Percentiles rank a stretch among this genome's conserved stretches.
These are phyloP conservation scores for Hirundichthys speculiger DNA, from an alignment of 2,113 vertebrate species.

Conservation along the genomic window DNA sequence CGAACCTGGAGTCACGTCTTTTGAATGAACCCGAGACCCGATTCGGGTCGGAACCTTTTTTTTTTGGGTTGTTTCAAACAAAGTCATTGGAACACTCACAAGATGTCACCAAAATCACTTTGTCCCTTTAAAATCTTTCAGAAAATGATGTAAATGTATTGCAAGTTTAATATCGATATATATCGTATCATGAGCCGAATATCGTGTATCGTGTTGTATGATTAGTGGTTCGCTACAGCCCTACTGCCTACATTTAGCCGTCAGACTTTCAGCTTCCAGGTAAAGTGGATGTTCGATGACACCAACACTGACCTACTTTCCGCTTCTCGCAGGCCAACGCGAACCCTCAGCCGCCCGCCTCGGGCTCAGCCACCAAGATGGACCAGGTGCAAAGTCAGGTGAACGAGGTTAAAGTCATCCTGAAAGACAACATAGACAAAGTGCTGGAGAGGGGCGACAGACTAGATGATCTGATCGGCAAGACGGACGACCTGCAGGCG, in stretches of 20 bases:
- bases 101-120: too few species aligned
- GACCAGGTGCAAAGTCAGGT: conserved; percentile 81
- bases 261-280: not conserved
- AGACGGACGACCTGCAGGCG: conserved; percentile 79
- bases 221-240: too few species aligned
- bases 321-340: conserved; percentile 63
- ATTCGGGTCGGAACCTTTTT: too few species aligned
- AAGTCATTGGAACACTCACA: too few species aligned
- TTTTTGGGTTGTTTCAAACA: too few species aligned
- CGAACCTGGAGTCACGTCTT: too few species aligned
- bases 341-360: conserved; percentile 41
- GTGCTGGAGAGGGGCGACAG: conserved; percentile 84
- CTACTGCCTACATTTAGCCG: not conserved
- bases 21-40: too few species aligned
- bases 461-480: conserved; percentile 78
- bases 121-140: too few species aligned
- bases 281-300: not conserved
- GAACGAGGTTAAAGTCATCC: conserved; percentile 85
- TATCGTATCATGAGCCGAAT: too few species aligned
- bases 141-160: too few species aligned
- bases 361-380: conserved; percentile 54
- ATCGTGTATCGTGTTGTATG: not conserved
- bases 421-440: conserved; percentile 86
- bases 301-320: not conserved
- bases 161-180: too few species aligned